Percentiles rank a stretch among this genome's conserved stretches.
Evolutionary conservation across 2,888 invertebrate species (phyloP).

Genomic region (Thymelicus lineola): DNA sequence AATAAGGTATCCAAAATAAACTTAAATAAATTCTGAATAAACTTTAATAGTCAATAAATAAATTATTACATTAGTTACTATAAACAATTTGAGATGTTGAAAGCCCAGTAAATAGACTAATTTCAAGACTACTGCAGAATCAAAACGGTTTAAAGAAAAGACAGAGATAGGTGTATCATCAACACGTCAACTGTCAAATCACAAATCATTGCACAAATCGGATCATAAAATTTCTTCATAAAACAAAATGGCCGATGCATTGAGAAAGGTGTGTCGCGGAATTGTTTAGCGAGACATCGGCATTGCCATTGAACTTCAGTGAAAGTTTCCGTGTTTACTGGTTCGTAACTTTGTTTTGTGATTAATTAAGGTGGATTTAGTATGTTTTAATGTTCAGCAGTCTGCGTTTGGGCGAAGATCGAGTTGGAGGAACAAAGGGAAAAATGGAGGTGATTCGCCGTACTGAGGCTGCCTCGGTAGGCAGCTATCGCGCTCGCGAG

Average conservation of each 20-base stretch:
- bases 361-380: slow-evolving; percentile 80
- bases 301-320: slow-evolving; percentile 76
- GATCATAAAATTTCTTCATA: slow-evolving; percentile 33
- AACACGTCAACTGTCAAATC: not conserved
- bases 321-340: slow-evolving; percentile 82
- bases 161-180: not conserved
- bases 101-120: not conserved
- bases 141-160: slow-evolving; percentile 23
- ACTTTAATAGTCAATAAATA: not conserved
- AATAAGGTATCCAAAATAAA: not conserved
- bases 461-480: slow-evolving; percentile 72
- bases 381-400: slow-evolving; percentile 73
- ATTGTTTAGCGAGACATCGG: slow-evolving; percentile 65
- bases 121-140: slow-evolving; percentile 9
- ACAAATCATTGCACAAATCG: not conserved
- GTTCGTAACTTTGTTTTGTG: slow-evolving; percentile 85
- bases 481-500: slow-evolving; percentile 67
- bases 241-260: slow-evolving; percentile 81
- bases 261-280: slow-evolving; percentile 79
- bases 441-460: slow-evolving; percentile 57
- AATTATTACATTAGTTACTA: not conserved
- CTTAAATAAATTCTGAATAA: not conserved
- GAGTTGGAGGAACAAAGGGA: slow-evolving; percentile 47
- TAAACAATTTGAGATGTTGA: too few relatives aligned
- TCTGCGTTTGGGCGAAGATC: slow-evolving; percentile 48